Evolutionary conservation across 53 echinoderm and acorn worm species (phyloP).

Genomic region (Echinarachnius parma): DNA sequence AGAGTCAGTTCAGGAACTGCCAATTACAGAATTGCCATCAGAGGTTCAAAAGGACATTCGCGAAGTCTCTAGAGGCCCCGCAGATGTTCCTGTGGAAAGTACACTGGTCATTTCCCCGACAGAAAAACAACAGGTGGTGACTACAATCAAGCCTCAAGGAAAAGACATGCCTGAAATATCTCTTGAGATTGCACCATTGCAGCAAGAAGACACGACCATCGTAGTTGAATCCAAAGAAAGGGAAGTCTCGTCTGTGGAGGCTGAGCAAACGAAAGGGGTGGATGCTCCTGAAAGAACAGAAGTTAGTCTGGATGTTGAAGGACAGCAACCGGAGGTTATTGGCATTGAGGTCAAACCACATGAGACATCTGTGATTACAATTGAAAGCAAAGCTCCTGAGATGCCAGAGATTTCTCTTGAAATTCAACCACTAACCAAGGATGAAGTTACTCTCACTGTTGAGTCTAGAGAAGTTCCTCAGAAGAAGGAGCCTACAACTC

Average conservation of each 20-base stretch:
- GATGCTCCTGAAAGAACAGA: not conserved
- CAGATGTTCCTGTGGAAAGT: too few relatives aligned
- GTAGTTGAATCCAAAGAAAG: not conserved
- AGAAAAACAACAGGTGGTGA: too few relatives aligned
- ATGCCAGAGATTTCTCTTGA: not conserved
- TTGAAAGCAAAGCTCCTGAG: constrained; percentile 6
- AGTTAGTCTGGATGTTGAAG: not conserved
- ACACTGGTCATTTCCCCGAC: too few relatives aligned
- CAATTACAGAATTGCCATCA: too few relatives aligned
- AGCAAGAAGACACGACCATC: too few relatives aligned
- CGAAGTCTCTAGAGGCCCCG: too few relatives aligned
- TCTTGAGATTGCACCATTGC: constrained; percentile 20
- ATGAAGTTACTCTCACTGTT: constrained; percentile 18
- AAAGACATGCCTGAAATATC: constrained; percentile 18
- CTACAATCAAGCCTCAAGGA: too few relatives aligned
- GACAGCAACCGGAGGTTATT: constrained; percentile 8
- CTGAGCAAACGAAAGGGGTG: not conserved
- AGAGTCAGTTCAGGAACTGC: too few relatives aligned
- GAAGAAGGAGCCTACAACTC: constrained; percentile 24
- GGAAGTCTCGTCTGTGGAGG: constrained; percentile 3
- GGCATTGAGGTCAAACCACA: constrained; percentile 11
- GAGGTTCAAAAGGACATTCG: too few relatives aligned
- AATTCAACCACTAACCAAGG: too few relatives aligned
- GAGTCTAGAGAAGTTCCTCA: constrained; percentile 50
- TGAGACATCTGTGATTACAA: constrained; percentile 22